Percentiles rank a stretch among this genome's conserved stretches.
Conservation (phyloP, 2,797 vertebrate species). For the Macroramphosus scolopax region DNA sequence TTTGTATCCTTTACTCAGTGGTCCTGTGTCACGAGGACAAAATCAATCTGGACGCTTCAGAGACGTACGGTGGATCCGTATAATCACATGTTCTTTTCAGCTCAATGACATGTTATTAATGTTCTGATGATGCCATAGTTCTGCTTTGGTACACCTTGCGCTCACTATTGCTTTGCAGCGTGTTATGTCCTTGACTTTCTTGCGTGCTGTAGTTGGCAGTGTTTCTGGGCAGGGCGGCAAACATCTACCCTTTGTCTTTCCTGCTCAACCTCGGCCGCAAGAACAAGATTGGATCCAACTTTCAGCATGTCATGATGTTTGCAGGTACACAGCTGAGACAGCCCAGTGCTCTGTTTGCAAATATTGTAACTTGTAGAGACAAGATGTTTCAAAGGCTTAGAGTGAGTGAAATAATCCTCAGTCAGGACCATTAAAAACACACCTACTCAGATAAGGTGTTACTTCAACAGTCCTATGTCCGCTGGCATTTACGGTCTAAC, state of each 20-base stretch:
- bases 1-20: conserved; percentile 88
- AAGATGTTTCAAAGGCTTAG: background rate
- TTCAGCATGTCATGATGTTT: conserved; percentile 99
- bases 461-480: too few species aligned
- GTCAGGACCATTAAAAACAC: background rate
- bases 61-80: background rate
- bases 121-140: background rate
- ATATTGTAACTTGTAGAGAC: too few species aligned
- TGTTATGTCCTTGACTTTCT: conserved; percentile 62
- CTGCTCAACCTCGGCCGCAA: conserved; percentile 94
- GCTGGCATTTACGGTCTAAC: too few species aligned
- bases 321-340: conserved; percentile 76
- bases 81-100: background rate
- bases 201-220: conserved; percentile 83
- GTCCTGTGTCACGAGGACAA: background rate
- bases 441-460: too few species aligned
- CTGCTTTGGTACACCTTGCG: background rate
- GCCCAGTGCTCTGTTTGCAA: too few species aligned
- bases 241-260: conserved; percentile 96
- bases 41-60: background rate
- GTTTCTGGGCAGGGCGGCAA: conserved; percentile 93
- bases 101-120: background rate
- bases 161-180: background rate
- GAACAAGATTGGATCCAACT: conserved; percentile 91
- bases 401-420: background rate